A percentile compares a stretch with the other conserved stretches of the same genome.
phyloP scores from a whole-genome alignment of 2,888 invertebrate genomes.

The Polylopha cassiicola region DNA sequence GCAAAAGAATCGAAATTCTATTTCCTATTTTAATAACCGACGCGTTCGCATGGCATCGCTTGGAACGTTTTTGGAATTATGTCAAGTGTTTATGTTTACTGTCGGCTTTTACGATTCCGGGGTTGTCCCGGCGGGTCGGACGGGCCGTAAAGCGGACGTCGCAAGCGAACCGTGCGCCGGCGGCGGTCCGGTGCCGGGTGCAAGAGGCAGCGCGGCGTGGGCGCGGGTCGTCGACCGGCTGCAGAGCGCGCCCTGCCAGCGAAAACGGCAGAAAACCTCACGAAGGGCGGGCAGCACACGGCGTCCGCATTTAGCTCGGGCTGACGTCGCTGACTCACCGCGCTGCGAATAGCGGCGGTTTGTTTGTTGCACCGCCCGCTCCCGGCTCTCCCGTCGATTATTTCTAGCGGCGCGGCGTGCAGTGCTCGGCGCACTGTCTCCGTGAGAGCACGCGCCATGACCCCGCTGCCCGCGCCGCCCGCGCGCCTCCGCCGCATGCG shows the following conservation, averaged over 20 bases:
- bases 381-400: constrained; percentile 67
- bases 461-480: constrained; percentile 66
- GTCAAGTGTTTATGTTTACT: too few relatives aligned
- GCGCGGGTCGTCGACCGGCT: constrained; percentile 71
- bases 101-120: constrained; percentile 10
- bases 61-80: too few relatives aligned
- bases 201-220: constrained; percentile 54
- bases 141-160: not conserved
- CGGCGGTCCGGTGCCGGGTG: constrained; percentile 59
- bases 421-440: constrained; percentile 65
- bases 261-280: constrained; percentile 69
- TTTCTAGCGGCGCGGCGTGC: constrained; percentile 59
- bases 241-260: constrained; percentile 64
- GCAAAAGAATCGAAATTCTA: too few relatives aligned
- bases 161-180: constrained; percentile 21
- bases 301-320: constrained; percentile 74
- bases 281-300: constrained; percentile 74
- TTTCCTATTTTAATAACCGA: too few relatives aligned
- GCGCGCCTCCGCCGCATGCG: constrained; percentile 42
- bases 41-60: too few relatives aligned
- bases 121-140: too few relatives aligned
- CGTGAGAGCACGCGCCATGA: constrained; percentile 62
- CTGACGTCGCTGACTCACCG: constrained; percentile 72
- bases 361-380: constrained; percentile 74
- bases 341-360: constrained; percentile 71